These are phyloP conservation scores for Pelvicachromis taeniatus DNA, from an alignment of 2,113 vertebrate species.

Conservation along the genomic window DNA sequence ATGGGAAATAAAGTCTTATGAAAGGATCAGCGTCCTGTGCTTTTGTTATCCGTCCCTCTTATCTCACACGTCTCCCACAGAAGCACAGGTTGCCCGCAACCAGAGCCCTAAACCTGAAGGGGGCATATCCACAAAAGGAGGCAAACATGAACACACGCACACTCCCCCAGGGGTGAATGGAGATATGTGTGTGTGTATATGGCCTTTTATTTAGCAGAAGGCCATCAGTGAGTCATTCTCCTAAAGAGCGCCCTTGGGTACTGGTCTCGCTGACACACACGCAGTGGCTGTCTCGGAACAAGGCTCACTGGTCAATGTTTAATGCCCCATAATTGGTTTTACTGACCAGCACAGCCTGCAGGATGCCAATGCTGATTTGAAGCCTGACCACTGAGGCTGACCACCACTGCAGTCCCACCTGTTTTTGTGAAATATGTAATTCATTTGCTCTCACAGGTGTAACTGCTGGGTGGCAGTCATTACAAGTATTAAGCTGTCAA, in stretches of 20 bases:
- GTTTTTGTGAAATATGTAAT: not conserved
- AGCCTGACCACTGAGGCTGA: not conserved
- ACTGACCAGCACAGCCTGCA: constrained; percentile 14
- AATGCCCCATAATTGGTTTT: constrained; percentile 48
- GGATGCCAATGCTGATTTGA: constrained; percentile 22
- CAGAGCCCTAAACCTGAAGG: constrained; percentile 13
- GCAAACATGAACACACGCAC: not conserved
- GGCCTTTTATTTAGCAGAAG: constrained; percentile 40
- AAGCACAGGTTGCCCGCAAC: not conserved
- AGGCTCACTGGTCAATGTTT: constrained; percentile 44
- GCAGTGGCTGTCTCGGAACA: constrained; percentile 6
- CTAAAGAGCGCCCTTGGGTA: constrained; percentile 19
- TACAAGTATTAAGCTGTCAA: constrained; percentile 15
- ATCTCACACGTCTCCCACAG: not conserved
- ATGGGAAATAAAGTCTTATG: constrained; percentile 1
- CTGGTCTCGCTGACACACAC: not conserved
- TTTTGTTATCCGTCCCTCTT: constrained; percentile 2
- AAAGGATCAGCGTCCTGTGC: constrained; percentile 18
- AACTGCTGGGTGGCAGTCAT: not conserved
- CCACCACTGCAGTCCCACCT: not conserved
- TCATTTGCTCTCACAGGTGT: not conserved
- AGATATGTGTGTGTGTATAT: not conserved
- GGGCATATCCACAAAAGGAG: not conserved
- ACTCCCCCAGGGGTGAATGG: not conserved
- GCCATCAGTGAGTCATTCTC: constrained; percentile 43